Evolutionary conservation across 2,113 vertebrate genomes (phyloP).

Genomic region (Tricholaema leucomelas): DNA sequence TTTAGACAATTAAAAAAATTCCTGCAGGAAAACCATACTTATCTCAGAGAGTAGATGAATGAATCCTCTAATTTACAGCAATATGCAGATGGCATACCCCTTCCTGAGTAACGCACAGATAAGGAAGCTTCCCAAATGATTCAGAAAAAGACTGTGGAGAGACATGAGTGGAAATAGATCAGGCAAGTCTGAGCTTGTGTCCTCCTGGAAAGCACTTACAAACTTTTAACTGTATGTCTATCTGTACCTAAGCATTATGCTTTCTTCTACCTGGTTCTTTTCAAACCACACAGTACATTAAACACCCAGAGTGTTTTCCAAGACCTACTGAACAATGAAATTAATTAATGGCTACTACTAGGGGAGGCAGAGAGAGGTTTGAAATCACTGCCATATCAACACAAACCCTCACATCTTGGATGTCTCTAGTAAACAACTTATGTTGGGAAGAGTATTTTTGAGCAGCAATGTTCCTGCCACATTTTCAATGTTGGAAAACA

Average conservation of each 20-base stretch:
- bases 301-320: background rate
- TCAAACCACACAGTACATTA: background rate
- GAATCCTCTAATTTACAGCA: constrained; percentile 32
- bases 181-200: background rate
- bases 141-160: background rate
- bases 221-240: background rate
- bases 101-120: background rate
- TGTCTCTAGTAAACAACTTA: background rate
- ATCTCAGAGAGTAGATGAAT: constrained; percentile 44
- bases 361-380: background rate
- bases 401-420: background rate
- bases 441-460: background rate
- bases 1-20: constrained; percentile 62
- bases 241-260: background rate
- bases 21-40: constrained; percentile 49
- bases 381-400: background rate
- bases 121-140: constrained; percentile 16
- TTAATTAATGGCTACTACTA: background rate
- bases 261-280: background rate
- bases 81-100: constrained; percentile 21
- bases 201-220: background rate
- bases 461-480: background rate
- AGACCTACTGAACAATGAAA: background rate
- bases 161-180: background rate
- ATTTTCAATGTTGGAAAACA: background rate